Percentiles rank a stretch among this genome's conserved stretches.
Conservation (phyloP, 2,888 invertebrate genomes). For the Drosophila silvestris region DNA sequence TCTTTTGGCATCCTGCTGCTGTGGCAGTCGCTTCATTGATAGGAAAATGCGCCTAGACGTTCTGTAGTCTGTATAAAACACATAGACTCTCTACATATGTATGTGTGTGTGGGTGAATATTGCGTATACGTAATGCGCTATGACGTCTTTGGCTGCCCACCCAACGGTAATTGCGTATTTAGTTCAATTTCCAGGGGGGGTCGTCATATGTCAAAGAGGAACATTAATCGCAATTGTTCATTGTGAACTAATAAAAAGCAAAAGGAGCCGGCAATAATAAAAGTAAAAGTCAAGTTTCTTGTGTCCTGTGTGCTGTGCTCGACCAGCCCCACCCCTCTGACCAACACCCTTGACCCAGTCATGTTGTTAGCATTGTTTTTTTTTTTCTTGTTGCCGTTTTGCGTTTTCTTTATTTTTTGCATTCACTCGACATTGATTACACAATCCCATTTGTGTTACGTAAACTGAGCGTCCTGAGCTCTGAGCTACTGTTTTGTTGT, state of each 20-base stretch:
- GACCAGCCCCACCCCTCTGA: neutral
- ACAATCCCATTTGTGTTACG: slow-evolving; percentile 74
- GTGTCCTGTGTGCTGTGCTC: neutral
- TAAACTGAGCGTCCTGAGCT: slow-evolving; percentile 64
- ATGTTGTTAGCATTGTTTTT: neutral
- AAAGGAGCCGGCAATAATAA: slow-evolving; percentile 15
- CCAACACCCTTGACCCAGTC: slow-evolving; percentile 56
- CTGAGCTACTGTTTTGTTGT: slow-evolving; percentile 30
- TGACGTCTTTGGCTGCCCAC: slow-evolving; percentile 69
- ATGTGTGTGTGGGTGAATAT: slow-evolving; percentile 14
- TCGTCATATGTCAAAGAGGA: neutral
- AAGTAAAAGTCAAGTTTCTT: slow-evolving; percentile 24
- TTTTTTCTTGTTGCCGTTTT: slow-evolving; percentile 16
- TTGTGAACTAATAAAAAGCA: slow-evolving; percentile 17
- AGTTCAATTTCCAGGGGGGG: neutral
- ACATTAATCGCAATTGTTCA: slow-evolving; percentile 38
- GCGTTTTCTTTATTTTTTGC: slow-evolving; percentile 6
- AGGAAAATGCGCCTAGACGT: slow-evolving; percentile 20
- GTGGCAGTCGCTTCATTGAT: slow-evolving; percentile 67
- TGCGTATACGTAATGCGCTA: slow-evolving; percentile 78
- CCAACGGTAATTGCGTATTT: slow-evolving; percentile 50
- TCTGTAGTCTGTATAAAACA: slow-evolving; percentile 3
- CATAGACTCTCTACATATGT: neutral
- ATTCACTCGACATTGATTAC: slow-evolving; percentile 59
- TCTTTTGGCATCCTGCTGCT: slow-evolving; percentile 63